Evolutionary conservation across 2,888 invertebrate species (phyloP), one percentile per base, ranked within the genome.

Genomic region (Lepetodrilus schrolli): DNA sequence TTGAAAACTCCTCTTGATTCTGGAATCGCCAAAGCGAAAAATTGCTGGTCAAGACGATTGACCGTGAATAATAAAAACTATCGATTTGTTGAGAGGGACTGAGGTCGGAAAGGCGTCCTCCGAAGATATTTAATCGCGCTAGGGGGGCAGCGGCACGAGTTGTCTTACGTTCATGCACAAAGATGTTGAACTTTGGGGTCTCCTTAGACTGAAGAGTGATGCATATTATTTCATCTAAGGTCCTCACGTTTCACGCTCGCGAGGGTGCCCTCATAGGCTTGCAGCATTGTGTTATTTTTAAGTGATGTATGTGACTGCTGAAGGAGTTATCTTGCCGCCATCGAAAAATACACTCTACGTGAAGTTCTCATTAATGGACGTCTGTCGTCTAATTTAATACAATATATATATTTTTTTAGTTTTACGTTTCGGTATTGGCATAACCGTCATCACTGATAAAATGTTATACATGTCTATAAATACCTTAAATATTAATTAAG

Each of bases 1-100:
- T 68, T 68, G 68, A 68, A 68, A 68, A 68, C 68, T 30, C 68
- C 34, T 47, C 38, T 47, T 23, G 68, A 68, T 68, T 68, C 43
- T 68, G 47, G 47, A 68, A 68, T 21, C 68, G 68, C 47, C 47
- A 47, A 26, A 47, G 68, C 68, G 68, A 68, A 68, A 69, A 66
- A 73, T 73, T 36, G 51, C 47, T 36, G 73, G 69, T 68, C 73
- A 73, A 69, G 51, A 17, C 51, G 66, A 73, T 73, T 73, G 73
- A 73, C 73, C 73, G 68, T 68, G 50, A 38, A 51, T 37, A 73
- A 73, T 51, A 38, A 51, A 68, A 34, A 49, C 36, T 37, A 68
- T 36, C 49, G 73, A 73, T 68, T 50, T 47, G 73, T 66, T 66
- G 38, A 49, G 49, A 37, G 68, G 66, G 37, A n/a, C 38, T 17